Conservation (phyloP, 2,888 invertebrate species). For the Plemyria rubiginata region DNA sequence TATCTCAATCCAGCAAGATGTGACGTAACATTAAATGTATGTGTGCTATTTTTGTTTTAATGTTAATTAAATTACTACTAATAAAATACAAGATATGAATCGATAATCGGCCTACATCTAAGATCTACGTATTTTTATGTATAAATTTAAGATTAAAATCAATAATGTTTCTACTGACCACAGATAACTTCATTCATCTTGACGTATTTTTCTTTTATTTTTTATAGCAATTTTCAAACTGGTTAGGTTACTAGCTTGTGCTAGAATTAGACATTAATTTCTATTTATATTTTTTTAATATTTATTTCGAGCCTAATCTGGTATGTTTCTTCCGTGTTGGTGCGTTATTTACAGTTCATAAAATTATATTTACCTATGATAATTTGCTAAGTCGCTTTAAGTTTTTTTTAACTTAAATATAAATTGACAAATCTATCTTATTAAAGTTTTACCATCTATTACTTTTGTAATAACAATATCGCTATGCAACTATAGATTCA, state of each 20-base stretch:
- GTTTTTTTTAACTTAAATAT: too few relatives aligned
- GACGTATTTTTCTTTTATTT: conserved; percentile 13
- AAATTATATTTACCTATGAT: too few relatives aligned
- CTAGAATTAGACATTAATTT: background rate
- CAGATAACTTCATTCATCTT: conserved; percentile 4
- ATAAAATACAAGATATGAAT: background rate
- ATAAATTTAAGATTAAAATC: background rate
- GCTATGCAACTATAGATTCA: background rate
- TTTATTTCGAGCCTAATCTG: background rate
- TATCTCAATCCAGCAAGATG: background rate
- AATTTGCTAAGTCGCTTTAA: too few relatives aligned
- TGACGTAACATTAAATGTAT: background rate
- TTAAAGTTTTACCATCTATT: too few relatives aligned
- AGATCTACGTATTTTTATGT: conserved; percentile 1
- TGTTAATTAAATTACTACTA: background rate
- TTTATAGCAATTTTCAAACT: conserved; percentile 11
- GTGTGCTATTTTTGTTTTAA: background rate
- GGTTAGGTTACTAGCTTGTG: conserved; percentile 13
- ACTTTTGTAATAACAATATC: background rate
- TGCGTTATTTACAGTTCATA: too few relatives aligned
- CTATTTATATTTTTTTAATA: background rate
- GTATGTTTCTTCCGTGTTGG: conserved; percentile 16
- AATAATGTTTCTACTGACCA: conserved; percentile 8
- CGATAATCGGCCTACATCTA: background rate
- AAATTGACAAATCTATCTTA: too few relatives aligned